These are phyloP conservation scores for Malurus splendens DNA, from an alignment of 2,797 vertebrate genomes.

Conservation along the genomic window DNA sequence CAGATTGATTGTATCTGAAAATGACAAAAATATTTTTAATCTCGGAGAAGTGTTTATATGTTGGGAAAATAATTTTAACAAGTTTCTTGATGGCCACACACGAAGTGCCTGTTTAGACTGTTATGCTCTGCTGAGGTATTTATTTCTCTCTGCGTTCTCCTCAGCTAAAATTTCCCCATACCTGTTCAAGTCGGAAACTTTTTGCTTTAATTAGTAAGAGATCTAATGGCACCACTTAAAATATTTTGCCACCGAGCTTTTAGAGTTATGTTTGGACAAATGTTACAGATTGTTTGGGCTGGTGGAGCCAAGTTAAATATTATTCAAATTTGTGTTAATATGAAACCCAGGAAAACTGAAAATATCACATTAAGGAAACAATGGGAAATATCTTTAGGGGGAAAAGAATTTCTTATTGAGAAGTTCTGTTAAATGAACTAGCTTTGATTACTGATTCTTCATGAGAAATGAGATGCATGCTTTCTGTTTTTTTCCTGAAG, in stretches of 20 bases:
- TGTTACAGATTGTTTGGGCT: constrained; percentile 20
- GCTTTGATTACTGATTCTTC: not conserved
- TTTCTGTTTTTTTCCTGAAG: not conserved
- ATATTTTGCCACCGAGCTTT: not conserved
- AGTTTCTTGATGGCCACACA: not conserved
- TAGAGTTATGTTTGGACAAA: constrained; percentile 1
- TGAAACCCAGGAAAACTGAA: constrained; percentile 10
- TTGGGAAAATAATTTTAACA: not conserved
- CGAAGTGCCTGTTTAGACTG: not conserved
- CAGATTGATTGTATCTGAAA: not conserved
- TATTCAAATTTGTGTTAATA: constrained; percentile 43
- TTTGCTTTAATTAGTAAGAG: constrained; percentile 16
- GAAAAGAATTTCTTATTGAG: not conserved
- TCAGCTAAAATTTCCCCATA: not conserved
- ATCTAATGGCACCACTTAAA: constrained; percentile 19
- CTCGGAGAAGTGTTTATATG: not conserved
- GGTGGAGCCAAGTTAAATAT: constrained; percentile 22
- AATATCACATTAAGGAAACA: not conserved
- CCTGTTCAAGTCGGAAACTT: not conserved
- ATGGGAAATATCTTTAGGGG: not conserved
- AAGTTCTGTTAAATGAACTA: not conserved
- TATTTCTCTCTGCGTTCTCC: not conserved
- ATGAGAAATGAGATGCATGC: not conserved
- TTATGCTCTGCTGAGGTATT: not conserved
- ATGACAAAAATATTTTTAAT: not conserved